Evolutionary conservation across 2,888 invertebrate genomes (phyloP).

Genomic region (Tridacna crocea): DNA sequence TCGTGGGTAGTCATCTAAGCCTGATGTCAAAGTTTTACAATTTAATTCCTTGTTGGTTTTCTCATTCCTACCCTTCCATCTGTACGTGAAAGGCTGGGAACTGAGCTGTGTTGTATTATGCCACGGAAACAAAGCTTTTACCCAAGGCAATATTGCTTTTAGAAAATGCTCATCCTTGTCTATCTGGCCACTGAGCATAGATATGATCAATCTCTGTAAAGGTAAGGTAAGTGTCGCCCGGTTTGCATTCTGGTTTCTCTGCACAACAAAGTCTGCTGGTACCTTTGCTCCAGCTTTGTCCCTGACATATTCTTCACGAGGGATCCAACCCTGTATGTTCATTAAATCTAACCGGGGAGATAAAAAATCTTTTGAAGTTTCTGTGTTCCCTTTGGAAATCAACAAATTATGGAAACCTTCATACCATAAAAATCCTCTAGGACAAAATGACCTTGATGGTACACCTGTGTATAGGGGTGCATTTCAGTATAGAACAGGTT

Average conservation of each 20-base stretch:
- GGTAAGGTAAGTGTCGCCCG: conserved; percentile 98
- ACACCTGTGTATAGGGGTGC: conserved; percentile 96
- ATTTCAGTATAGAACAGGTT: conserved; percentile 97
- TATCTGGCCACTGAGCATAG: conserved; percentile 74
- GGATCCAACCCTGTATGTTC: conserved; percentile 99
- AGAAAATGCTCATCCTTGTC: conserved; percentile 86
- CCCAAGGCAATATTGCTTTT: conserved; percentile 85
- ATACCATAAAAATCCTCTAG: conserved; percentile 99
- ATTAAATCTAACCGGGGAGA: conserved; percentile 99
- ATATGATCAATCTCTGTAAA: conserved; percentile 86
- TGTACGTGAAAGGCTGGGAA: conserved; percentile 89
- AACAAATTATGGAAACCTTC: conserved; percentile 99
- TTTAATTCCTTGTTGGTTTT: conserved; percentile 93
- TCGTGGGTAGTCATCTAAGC: conserved; percentile 97
- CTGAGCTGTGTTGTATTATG: conserved; percentile 94
- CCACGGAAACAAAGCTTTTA: conserved; percentile 97
- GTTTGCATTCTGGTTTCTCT: conserved; percentile 97
- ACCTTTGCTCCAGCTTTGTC: conserved; percentile 91
- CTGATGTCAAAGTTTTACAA: conserved; percentile 98
- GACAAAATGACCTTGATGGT: conserved; percentile 97
- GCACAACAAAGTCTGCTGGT: conserved; percentile 97
- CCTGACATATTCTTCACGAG: conserved; percentile 92
- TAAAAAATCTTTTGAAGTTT: conserved; percentile 95
- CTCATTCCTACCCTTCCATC: conserved; percentile 96
- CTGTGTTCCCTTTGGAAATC: conserved; percentile 87